Evolutionary conservation across 2,113 vertebrate genomes (phyloP).

Genomic region (Coregonus clupeaformis): DNA sequence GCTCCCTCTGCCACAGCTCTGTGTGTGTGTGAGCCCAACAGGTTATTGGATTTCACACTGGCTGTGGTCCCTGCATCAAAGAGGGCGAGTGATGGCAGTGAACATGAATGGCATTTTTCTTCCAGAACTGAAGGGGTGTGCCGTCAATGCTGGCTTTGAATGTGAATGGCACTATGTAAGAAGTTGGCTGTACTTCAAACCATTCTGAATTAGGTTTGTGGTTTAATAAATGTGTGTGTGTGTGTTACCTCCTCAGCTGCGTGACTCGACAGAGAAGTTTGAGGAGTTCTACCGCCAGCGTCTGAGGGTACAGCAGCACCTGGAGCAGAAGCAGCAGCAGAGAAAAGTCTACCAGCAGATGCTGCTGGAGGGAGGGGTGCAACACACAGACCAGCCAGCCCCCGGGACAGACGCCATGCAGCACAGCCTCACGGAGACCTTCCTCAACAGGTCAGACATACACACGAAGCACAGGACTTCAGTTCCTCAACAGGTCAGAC

Average conservation of each 20-base stretch:
- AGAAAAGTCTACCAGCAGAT: conserved; percentile 95
- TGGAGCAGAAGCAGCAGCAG: conserved; percentile 98
- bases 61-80: too few species aligned
- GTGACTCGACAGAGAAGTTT: conserved; percentile 94
- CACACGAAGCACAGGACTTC: background rate
- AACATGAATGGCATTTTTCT: background rate
- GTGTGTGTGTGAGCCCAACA: too few species aligned
- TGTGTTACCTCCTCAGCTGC: conserved; percentile 71
- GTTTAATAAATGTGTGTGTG: background rate
- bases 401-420: conserved; percentile 78
- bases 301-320: conserved; percentile 93
- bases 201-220: background rate
- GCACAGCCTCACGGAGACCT: conserved; percentile 95
- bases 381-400: conserved; percentile 77
- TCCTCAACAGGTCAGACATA: conserved; percentile 87
- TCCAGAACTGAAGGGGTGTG: background rate
- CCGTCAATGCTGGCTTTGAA: conserved; percentile 28
- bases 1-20: too few species aligned
- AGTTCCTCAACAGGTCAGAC: too few species aligned
- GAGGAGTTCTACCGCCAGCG: conserved; percentile 96
- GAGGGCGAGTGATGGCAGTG: too few species aligned
- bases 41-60: too few species aligned
- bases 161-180: background rate
- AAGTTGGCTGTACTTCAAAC: conserved; percentile 5
- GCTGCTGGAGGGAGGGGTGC: conserved; percentile 94